Base-by-base conservation (phyloP, 2,113 vertebrate species). In the Gallinago paraguaiae region DNA sequence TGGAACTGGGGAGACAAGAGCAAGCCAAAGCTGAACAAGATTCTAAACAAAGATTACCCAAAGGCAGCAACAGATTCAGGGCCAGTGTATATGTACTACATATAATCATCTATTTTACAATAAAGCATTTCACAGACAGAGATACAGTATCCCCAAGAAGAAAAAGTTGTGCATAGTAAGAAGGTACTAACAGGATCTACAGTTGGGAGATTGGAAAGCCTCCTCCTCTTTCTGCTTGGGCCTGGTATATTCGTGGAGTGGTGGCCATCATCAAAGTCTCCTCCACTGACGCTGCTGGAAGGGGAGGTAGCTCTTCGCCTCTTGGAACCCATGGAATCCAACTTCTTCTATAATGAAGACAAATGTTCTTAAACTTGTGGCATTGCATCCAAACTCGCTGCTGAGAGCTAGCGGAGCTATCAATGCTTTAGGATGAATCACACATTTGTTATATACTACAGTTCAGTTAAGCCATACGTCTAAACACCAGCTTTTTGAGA, bases 251-350 rank as follows among this genome's bases (percentile, higher is more conserved):
- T 98, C 27, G 99, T 98, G 87, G 99, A 98, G 95, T 99, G 98
- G 96, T 99, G 99, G 80, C 98, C 98, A 33, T 99, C 99, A 53
- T 99, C 99, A 96, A 99, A 99, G 95, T 99, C 99, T 90, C 99
- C 99, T 90, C 99, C 99, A 13, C 99, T 99, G 97, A 99, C 97
- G 88, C 99, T 99, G 97, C 99, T 99, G 93, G 99, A 99, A 83
- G 99, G 99, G 41, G 99, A 99, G 24, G 99, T 99, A 45, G 99
- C 98, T 97, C 99, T 98, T 98, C 99, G 99, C 97, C 99, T 98
- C 98, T 99, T 99, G 96, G 99, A 99, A 97, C 99, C 99, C 99
- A 99, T 99, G 96, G 98, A 98, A 98, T 98, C 98, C 97, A 98
- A 97, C 88, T 98, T 98, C 97, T 98, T 98, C 98, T 98, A 92